Evolutionary conservation across 2,888 invertebrate genomes (phyloP).

Genomic region (Lasius fuliginosus): DNA sequence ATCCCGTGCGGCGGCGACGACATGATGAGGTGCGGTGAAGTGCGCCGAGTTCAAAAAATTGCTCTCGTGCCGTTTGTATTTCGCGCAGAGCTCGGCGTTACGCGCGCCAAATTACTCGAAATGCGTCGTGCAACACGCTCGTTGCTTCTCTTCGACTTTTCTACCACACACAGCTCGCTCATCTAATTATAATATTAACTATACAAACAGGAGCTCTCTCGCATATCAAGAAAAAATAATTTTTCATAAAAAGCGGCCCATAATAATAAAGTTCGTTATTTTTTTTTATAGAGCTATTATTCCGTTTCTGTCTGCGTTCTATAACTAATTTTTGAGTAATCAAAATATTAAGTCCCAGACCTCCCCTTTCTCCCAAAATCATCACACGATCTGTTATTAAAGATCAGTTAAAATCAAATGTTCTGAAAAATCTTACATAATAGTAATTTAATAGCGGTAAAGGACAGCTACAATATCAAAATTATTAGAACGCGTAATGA

Average conservation of each 20-base stretch:
- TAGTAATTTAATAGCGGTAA: neutral
- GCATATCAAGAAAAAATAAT: neutral
- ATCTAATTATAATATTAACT: slow-evolving; percentile 18
- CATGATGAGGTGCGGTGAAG: slow-evolving; percentile 41
- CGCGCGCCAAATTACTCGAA: slow-evolving; percentile 30
- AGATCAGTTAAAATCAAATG: neutral
- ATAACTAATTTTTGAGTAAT: slow-evolving; percentile 1
- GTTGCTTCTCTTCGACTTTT: neutral
- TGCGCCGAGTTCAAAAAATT: slow-evolving; percentile 49
- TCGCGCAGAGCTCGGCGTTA: slow-evolving; percentile 16
- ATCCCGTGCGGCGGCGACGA: slow-evolving; percentile 61
- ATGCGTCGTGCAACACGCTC: neutral
- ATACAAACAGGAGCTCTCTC: neutral
- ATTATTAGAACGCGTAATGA: neutral
- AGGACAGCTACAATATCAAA: neutral
- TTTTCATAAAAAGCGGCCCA: neutral
- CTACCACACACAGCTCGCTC: neutral
- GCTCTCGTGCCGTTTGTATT: slow-evolving; percentile 26
- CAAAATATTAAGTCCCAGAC: neutral
- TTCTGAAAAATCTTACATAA: neutral
- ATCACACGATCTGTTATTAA: neutral
- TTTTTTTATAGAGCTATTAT: neutral
- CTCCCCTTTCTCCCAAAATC: neutral
- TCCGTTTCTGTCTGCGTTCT: neutral
- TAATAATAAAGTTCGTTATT: neutral